Percentiles rank a stretch among this genome's conserved stretches.
Conservation (phyloP, 37 sponge, comb jelly and placozoan genomes). For the Diacarnus erythraeanus region DNA sequence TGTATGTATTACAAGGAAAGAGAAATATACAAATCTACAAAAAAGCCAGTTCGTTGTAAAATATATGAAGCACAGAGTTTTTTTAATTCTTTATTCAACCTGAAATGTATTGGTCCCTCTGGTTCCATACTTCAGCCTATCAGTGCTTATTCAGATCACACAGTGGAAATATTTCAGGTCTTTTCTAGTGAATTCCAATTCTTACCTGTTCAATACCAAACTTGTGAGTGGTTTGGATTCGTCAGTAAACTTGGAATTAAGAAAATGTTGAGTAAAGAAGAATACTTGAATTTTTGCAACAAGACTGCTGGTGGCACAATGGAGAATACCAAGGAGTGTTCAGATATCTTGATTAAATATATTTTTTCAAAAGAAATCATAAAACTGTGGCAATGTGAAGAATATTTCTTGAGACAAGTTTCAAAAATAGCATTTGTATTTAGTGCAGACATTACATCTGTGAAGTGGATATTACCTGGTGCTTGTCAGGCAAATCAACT, state of each 20-base stretch:
- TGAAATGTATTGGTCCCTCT: no score
- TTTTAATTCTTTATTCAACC: not conserved
- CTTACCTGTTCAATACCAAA: constrained; percentile 10
- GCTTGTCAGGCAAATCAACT: no score
- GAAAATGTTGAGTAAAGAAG: no score
- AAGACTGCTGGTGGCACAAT: no score
- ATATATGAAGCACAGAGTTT: constrained; percentile 1
- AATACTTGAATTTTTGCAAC: no score
- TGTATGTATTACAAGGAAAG: not conserved
- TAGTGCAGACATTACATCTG: no score
- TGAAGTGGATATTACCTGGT: no score
- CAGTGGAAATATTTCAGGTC: not conserved
- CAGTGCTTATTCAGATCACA: constrained; percentile 22
- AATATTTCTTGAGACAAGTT: constrained; percentile 1
- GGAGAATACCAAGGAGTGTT: not conserved
- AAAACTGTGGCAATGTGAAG: constrained; percentile 14
- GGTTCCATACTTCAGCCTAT: constrained; percentile 12
- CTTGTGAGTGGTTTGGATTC: constrained; percentile 33
- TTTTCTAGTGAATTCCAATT: constrained; percentile 19
- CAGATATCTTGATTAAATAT: no score
- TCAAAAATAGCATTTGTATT: constrained; percentile 34
- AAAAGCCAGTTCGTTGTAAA: not conserved
- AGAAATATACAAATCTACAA: not conserved
- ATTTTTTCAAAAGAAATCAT: constrained; percentile 8
- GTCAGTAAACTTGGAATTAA: no score